These are phyloP conservation scores for Glossosoma conforme DNA, from an alignment of 1,140 invertebrate genomes.

Conservation along the genomic window DNA sequence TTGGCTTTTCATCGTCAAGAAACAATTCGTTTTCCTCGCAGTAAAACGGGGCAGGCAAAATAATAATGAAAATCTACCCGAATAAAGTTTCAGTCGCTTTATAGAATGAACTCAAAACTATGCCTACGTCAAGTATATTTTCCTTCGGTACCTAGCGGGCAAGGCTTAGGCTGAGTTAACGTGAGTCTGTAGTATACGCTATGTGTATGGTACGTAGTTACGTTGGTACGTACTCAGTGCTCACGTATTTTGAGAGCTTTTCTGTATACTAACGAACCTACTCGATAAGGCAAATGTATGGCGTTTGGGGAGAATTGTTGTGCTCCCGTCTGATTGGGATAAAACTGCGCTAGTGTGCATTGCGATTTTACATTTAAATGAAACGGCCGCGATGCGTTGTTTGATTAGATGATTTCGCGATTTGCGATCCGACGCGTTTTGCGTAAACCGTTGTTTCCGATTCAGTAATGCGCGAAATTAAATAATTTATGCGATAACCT, in stretches of 20 bases:
- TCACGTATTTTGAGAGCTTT: conserved; percentile 15
- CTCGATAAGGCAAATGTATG: conserved; percentile 12
- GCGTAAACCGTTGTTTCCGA: background rate
- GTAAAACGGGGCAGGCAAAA: background rate
- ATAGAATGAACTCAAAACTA: conserved; percentile 22
- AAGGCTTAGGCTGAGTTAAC: conserved; percentile 12
- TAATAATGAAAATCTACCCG: conserved; percentile 6
- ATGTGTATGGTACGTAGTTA: too few species aligned
- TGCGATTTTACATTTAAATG: conserved; percentile 8
- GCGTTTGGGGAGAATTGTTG: conserved; percentile 7
- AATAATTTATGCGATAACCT: too few species aligned
- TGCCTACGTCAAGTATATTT: conserved; percentile 6
- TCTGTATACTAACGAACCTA: conserved; percentile 8
- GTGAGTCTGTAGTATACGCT: conserved; percentile 1
- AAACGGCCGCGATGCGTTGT: background rate
- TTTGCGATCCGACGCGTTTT: background rate
- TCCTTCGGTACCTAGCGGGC: background rate
- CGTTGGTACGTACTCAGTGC: background rate
- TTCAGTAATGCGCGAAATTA: background rate
- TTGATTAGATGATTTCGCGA: conserved; percentile 2
- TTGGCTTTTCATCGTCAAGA: too few species aligned
- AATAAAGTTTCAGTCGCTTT: conserved; percentile 26
- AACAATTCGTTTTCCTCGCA: background rate
- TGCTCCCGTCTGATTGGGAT: background rate
- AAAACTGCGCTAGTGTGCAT: conserved; percentile 1